phyloP scores from a whole-genome alignment of 2,113 vertebrate species.

The Pelvicachromis taeniatus region DNA sequence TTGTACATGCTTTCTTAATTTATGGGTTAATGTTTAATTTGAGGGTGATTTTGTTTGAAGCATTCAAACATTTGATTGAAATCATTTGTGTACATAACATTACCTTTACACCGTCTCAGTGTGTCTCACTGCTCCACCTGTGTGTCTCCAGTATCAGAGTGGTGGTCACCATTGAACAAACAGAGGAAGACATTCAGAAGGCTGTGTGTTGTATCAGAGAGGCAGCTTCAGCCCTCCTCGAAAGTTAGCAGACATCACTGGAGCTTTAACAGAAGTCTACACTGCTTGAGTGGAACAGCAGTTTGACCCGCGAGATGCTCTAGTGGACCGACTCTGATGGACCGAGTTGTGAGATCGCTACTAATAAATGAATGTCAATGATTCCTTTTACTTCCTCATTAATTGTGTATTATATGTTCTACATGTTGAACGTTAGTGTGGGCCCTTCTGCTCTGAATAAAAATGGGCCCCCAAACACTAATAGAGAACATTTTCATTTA shows the following conservation, averaged over 20 bases:
- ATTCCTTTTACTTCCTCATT: neutral
- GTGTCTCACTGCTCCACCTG: neutral
- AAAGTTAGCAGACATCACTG: neutral
- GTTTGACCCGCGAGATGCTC: neutral
- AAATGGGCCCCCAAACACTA: neutral
- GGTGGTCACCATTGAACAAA: conserved; percentile 88
- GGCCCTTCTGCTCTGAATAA: neutral
- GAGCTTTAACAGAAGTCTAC: neutral
- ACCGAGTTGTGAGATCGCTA: neutral
- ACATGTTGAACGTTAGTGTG: neutral
- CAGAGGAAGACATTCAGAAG: conserved; percentile 82
- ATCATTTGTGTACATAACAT: rapidly evolving
- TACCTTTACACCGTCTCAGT: neutral
- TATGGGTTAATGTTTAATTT: neutral
- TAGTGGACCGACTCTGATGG: neutral
- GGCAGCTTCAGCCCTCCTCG: conserved; percentile 75
- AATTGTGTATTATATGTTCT: neutral
- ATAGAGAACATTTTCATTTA: neutral
- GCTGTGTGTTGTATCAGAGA: conserved; percentile 81
- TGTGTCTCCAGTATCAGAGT: conserved; percentile 82
- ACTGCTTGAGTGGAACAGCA: neutral
- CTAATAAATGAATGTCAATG: neutral
- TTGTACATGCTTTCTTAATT: neutral
- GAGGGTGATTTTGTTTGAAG: neutral
- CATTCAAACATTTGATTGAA: neutral